These are phyloP conservation scores for Centropristis striata DNA, from an alignment of 2,113 vertebrate species.

Conservation along the genomic window DNA sequence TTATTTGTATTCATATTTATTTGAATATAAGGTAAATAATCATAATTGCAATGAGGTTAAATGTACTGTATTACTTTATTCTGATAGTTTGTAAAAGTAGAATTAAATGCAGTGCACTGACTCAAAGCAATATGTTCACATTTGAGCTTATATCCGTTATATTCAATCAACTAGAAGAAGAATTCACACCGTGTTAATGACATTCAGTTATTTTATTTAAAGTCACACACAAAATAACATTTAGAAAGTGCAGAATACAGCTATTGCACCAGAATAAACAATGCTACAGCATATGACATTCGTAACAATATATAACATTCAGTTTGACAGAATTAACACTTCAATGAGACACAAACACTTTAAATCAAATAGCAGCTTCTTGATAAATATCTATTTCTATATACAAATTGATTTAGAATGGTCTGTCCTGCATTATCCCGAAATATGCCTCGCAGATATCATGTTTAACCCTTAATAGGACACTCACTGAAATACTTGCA, in stretches of 20 bases:
- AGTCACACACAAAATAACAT: neutral
- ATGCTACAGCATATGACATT: neutral
- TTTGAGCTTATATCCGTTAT: no score
- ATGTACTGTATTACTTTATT: neutral
- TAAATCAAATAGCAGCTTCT: constrained; percentile 21
- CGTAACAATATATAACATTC: neutral
- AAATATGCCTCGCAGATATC: neutral
- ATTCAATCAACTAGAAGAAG: no score
- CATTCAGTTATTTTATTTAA: constrained; percentile 7
- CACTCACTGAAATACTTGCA: no score
- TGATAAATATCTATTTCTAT: neutral
- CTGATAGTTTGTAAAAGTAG: neutral
- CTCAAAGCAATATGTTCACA: no score
- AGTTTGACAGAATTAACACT: neutral
- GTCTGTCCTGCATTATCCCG: neutral
- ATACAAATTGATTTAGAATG: neutral
- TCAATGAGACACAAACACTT: neutral
- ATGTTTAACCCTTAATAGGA: no score
- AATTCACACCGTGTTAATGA: neutral
- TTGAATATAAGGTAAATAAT: neutral
- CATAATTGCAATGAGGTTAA: neutral
- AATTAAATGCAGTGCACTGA: no score
- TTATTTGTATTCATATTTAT: neutral
- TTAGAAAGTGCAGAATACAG: constrained; percentile 1
- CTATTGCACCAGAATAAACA: neutral